phyloP scores from a whole-genome alignment of 1,140 invertebrate species.

The Zaprionus nigranus region DNA sequence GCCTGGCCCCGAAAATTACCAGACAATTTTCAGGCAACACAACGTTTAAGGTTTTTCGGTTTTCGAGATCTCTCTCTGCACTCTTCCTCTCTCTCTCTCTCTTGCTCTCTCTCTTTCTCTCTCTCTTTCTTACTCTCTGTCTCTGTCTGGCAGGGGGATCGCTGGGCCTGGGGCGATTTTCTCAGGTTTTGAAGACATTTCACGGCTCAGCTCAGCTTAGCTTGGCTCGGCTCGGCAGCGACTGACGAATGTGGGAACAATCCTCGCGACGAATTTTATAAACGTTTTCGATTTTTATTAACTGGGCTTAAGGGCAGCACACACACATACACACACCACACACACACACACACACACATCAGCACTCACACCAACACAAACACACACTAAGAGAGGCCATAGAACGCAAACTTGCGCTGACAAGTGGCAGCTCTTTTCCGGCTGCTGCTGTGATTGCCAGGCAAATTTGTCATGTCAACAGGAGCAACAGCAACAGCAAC shows the following conservation, averaged over 20 bases:
- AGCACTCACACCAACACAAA: background rate
- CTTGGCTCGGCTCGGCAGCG: background rate
- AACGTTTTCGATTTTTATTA: slow-evolving; percentile 49
- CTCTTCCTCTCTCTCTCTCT: background rate
- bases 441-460: slow-evolving; percentile 19
- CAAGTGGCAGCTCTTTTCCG: slow-evolving; percentile 37
- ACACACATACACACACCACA: background rate
- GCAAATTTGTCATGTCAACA: slow-evolving; percentile 70
- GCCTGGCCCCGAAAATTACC: slow-evolving; percentile 59
- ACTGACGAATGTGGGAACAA: slow-evolving; percentile 73
- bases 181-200: slow-evolving; percentile 46
- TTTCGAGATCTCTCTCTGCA: background rate
- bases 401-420: slow-evolving; percentile 33
- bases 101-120: background rate
- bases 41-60: slow-evolving; percentile 48
- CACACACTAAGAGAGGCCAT: background rate
- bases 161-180: slow-evolving; percentile 57
- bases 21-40: slow-evolving; percentile 61
- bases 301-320: background rate
- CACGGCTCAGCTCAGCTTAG: slow-evolving; percentile 10
- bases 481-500: slow-evolving; percentile 12
- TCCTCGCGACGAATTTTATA: slow-evolving; percentile 43
- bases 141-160: background rate
- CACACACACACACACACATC: background rate
- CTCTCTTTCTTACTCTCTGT: background rate